Evolutionary conservation across 2,797 vertebrate genomes (phyloP), one percentile per base, ranked within the genome.

Genomic region (Heterohyrax brucei): DNA sequence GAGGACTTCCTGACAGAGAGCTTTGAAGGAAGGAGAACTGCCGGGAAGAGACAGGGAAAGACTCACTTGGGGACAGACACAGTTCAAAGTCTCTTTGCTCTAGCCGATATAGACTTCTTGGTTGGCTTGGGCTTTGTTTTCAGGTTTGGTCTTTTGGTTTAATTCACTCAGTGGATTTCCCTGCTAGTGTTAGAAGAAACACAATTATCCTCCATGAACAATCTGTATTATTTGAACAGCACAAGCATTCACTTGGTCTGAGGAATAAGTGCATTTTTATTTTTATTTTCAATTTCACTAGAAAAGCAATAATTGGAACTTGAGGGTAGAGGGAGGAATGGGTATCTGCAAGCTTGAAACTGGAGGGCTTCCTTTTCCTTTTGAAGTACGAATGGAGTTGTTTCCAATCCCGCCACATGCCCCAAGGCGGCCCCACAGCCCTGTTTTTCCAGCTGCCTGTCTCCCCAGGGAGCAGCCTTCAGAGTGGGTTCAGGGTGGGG

Each of bases 371-470:
- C 61, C 82, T 89, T 87, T 90, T 81, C 87, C 93, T 93, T 97
- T 96, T 94, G 97, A 96, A 95, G 96, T 88, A 24, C 48, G 80
- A 80, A 30, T 13, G 14, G 83, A 44, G 62, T n/a, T 21, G 5
- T 22, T 2, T 70, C 39, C 46, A 1, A 1, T 12, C 19, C 33
- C 79, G 70, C 0, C 28, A 28, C 14, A 16, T 44, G 0, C 48
- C 53, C 62, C 2, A 53, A 50, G n/a, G 39, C 18, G 4, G 88
- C 93, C 92, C 78, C 10, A 24, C 48, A 73, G 72, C 86, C 83
- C 72, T 95, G 95, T 97, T 94, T 96, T 95, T 70, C 87, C 94
- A 97, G 94, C 96, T 93, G 93, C 79, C 77, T 33, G 21, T 72
- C 53, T 95, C 84, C 87, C 64, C 76, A 30, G 77, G 85, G 72